Evolutionary conservation across 2,797 vertebrate species (phyloP), one percentile per base, ranked within the genome.

Genomic region (Steatocranus sp.): DNA sequence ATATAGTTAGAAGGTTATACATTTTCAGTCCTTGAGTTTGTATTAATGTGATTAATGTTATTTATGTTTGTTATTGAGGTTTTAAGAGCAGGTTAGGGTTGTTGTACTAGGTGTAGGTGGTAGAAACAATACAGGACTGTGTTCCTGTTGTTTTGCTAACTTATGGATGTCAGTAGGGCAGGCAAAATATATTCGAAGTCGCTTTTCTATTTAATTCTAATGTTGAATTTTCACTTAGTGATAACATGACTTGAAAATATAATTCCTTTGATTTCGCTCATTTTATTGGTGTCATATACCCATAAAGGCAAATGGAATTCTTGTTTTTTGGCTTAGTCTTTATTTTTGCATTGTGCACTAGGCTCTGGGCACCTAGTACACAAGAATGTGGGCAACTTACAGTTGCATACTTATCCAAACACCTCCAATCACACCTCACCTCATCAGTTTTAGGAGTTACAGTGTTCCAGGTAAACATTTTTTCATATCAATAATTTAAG

Each of bases 401-500:
- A 46, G 15, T 5, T 70, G 1, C 0, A 1, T 48, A 43, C 23
- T 70, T 27, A 18, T 46, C 10, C 68, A 73, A 8, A 48, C 68
- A 48, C 11, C 25, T 30, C 43, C 25, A 27, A 73, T 73, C 10
- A 73, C 41, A 73, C 3, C 68, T n/a, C 43, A n/a, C 38, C 58
- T 61, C 58, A 48, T 30, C 68, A 12, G 41, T 32, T 73, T 73
- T 73, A 48, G 43, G 68, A n/a, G 5, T 32, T 48, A 6, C 25
- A n/a, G 27, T 73, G 46, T 73, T 73, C 11, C 68, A 48, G 43
- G 25, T 73, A 73, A 73, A 48, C 43, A n/a, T 48, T 73, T 48
- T n/a, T 46, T 46, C 25, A 73, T 12, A 73, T 73, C 25, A 48
- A 73, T 73, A 4, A 73, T 48, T 73, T 73, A 73, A 48, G 68